Evolutionary conservation across 1,140 invertebrate species (phyloP).

Genomic region (Monomorium pharaonis): DNA sequence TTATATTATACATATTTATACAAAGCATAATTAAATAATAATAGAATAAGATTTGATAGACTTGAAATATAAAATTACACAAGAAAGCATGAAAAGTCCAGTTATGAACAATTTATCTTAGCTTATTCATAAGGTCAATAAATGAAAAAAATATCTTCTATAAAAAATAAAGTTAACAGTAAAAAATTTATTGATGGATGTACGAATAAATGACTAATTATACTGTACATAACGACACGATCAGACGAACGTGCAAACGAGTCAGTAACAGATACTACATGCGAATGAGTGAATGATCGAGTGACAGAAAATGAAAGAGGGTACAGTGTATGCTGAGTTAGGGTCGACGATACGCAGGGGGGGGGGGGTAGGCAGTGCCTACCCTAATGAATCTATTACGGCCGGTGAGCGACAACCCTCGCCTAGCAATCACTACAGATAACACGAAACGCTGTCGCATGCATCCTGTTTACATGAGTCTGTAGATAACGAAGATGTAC

Average conservation of each 20-base stretch:
- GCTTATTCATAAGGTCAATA: neutral
- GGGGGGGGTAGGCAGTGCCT: slow-evolving; percentile 55
- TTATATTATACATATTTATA: neutral
- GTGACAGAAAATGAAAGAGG: slow-evolving; percentile 65
- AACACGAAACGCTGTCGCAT: slow-evolving; percentile 66
- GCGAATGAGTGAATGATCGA: slow-evolving; percentile 50
- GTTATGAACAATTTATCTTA: too few relatives aligned
- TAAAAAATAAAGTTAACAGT: neutral
- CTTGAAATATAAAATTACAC: too few relatives aligned
- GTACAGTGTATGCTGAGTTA: slow-evolving; percentile 36
- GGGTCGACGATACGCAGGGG: slow-evolving; percentile 63
- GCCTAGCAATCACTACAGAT: slow-evolving; percentile 75
- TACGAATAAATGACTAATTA: slow-evolving; percentile 8
- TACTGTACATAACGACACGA: neutral
- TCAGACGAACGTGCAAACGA: slow-evolving; percentile 9
- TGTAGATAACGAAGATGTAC: slow-evolving; percentile 57
- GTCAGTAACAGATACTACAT: slow-evolving; percentile 45
- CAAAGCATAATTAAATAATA: neutral
- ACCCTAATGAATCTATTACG: slow-evolving; percentile 81
- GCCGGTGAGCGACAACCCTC: slow-evolving; percentile 69
- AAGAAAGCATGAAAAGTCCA: too few relatives aligned
- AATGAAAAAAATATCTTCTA: neutral
- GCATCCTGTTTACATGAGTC: slow-evolving; percentile 41
- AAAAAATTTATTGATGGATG: neutral
- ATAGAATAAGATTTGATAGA: too few relatives aligned